Base-by-base conservation (phyloP, 2,113 vertebrate species). In the Burhinus bistriatus region DNA sequence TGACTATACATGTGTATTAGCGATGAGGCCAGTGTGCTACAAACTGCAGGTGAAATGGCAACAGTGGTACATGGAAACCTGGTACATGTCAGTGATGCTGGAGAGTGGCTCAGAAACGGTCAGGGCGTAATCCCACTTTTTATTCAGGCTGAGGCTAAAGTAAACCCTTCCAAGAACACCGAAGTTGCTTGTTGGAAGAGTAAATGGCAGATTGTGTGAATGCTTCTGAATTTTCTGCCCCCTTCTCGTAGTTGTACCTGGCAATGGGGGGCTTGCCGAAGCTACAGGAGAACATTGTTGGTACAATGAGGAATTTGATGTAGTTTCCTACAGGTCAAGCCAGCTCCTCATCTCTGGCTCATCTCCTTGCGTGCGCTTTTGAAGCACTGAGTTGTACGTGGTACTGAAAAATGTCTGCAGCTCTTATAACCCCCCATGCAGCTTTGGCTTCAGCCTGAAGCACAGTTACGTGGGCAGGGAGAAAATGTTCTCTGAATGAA, bases 401-500 rank as follows among this genome's bases (percentile, higher is more conserved):
- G 70, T 79, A 59, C 70, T 88, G 91, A 73, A 94, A 92, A 95
- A 84, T 5, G 45, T 83, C 42, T 70, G 82, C 75, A 88, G 90
- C 81, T 95, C 95, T 95, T 83, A 79, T 83, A 85, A 88, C 75
- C 83, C 91, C 61, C 78, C 73, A 47, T 70, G 22, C 55, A 91
- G 78, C 81, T 80, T 84, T 91, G 94, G 91, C 78, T 94, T 96
- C 88, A 27, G 82, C 20, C 66, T 87, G 89, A 72, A 88, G 87
- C 78, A 71, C 71, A 83, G 78, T 95, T 94, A 77, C 1, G 51
- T 91, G 87, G 90, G 89, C 78, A 97, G 81, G 91, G 93, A 95
- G 91, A 95, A 97, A 93, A 86, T 59, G 93, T 95, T 90, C 94
- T 91, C 81, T 70, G 34, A 87, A 90, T 64, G 64, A 91, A 95